Evolutionary conservation across 2,113 vertebrate genomes (phyloP).

Genomic region (Cygnus buccinator): DNA sequence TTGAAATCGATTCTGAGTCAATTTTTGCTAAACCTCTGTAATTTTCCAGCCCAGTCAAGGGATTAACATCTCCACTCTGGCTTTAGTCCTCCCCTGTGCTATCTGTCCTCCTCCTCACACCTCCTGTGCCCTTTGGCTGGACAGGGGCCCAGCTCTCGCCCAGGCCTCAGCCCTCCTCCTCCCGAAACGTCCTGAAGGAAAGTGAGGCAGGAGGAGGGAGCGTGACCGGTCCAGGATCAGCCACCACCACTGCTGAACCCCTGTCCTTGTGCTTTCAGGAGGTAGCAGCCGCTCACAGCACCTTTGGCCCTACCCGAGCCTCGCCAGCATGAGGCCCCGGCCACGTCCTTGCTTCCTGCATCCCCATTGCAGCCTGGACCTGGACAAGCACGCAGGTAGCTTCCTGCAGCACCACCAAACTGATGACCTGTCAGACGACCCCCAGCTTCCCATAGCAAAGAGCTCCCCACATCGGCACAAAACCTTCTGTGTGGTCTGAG

Average conservation of each 20-base stretch:
- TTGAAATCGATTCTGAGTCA: neutral
- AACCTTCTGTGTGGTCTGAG: fast-evolving
- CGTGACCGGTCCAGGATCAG: neutral
- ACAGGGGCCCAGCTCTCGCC: neutral
- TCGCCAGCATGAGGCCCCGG: neutral
- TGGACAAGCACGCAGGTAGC: fast-evolving
- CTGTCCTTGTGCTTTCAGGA: neutral
- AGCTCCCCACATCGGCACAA: fast-evolving
- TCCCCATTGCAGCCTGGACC: neutral
- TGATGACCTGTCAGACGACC: fast-evolving
- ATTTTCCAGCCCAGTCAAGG: neutral
- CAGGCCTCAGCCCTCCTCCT: neutral
- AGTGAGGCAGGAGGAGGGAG: neutral
- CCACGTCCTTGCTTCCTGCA: neutral
- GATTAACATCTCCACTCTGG: neutral
- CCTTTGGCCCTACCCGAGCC: neutral
- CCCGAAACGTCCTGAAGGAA: neutral
- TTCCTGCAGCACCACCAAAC: neutral
- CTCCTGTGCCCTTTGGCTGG: neutral
- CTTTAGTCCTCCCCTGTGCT: neutral
- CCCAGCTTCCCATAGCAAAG: fast-evolving
- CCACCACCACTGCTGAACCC: neutral
- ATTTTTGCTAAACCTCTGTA: neutral
- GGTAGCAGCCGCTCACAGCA: neutral
- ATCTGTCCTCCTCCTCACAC: neutral